Percentiles rank a stretch among this genome's conserved stretches.
Conservation (phyloP, 2,888 invertebrate species). For the Limnephilus rhombicus region DNA sequence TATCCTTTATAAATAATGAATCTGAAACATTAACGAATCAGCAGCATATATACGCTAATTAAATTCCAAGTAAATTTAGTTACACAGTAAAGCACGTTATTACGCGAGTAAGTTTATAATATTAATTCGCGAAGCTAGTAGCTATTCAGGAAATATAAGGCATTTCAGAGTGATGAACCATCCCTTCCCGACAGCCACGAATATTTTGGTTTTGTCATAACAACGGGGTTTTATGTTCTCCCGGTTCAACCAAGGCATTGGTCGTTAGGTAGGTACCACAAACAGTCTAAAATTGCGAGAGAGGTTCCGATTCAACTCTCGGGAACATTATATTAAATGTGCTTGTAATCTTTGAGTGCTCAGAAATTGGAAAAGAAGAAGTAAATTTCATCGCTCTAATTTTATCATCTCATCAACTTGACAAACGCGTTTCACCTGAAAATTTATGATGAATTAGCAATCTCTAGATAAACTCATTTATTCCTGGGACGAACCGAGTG, state of each 20-base stretch:
- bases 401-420: slow-evolving; percentile 25
- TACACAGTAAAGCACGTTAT: background rate
- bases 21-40: background rate
- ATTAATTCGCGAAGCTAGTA: background rate
- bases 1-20: background rate
- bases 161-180: background rate
- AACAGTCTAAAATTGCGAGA: background rate
- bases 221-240: background rate
- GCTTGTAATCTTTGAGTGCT: background rate
- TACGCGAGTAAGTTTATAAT: background rate
- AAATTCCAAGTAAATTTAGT: background rate
- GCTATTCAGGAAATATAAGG: background rate
- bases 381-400: background rate
- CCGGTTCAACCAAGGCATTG: background rate
- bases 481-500: slow-evolving; percentile 39
- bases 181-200: background rate
- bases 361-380: background rate
- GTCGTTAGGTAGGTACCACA: background rate
- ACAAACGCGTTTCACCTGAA: slow-evolving; percentile 31
- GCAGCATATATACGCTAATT: background rate
- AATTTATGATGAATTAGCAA: slow-evolving; percentile 48
- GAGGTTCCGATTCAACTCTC: background rate
- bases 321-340: background rate
- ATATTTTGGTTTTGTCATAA: background rate
- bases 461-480: slow-evolving; percentile 43